Conservation (phyloP, 2,113 vertebrate species). For the Sceloporus undulatus region DNA sequence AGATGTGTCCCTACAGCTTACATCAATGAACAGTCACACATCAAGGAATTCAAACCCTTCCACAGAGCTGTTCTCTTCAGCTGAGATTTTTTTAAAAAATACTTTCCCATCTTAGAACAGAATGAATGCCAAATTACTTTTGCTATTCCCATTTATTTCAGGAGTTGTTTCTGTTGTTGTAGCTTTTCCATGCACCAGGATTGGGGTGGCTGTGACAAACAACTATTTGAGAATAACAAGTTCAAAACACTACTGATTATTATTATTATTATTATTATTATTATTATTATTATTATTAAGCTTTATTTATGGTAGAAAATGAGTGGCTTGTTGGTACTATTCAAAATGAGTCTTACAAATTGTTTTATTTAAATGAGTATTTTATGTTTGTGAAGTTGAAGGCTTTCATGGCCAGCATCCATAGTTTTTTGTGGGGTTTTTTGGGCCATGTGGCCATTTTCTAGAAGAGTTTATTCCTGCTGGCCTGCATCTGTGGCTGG, state of each 20-base stretch:
- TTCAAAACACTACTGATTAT: background rate
- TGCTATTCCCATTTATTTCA: background rate
- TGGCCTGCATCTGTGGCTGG: too few species aligned
- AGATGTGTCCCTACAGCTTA: background rate
- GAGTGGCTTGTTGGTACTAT: background rate
- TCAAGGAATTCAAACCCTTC: background rate
- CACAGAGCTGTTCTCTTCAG: background rate
- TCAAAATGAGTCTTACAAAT: background rate
- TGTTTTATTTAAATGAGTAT: too few species aligned
- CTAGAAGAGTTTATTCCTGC: too few species aligned
- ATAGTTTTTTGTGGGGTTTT: too few species aligned
- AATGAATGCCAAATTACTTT: background rate
- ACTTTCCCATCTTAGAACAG: background rate
- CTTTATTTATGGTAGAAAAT: background rate
- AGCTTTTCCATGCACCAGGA: background rate
- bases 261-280: too few species aligned
- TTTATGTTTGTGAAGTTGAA: too few species aligned
- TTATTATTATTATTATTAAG: too few species aligned
- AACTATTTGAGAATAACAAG: background rate
- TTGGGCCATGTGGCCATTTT: too few species aligned
- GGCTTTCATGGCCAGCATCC: too few species aligned
- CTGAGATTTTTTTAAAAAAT: background rate
- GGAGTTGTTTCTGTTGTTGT: background rate
- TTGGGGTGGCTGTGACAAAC: background rate
- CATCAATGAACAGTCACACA: background rate